phyloP scores from a whole-genome alignment of 1,140 invertebrate genomes.

The Drosophila pachea region DNA sequence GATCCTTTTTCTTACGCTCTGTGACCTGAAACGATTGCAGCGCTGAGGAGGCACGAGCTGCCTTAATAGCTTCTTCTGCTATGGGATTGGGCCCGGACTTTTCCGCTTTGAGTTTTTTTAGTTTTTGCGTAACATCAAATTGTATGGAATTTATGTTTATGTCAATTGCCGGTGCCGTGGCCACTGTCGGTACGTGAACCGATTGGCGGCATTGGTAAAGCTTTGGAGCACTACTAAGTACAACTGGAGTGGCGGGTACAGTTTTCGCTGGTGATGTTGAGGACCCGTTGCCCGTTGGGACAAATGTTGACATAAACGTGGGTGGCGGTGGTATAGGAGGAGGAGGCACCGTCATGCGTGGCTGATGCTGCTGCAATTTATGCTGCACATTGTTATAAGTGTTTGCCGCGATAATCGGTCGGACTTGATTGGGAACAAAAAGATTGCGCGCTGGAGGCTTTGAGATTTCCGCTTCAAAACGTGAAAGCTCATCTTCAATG shows the following conservation, averaged over 20 bases:
- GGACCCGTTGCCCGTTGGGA: conserved; percentile 78
- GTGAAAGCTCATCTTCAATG: conserved; percentile 92
- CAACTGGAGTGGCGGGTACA: conserved; percentile 80
- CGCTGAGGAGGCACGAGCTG: conserved; percentile 81
- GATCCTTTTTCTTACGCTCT: conserved; percentile 83
- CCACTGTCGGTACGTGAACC: conserved; percentile 78
- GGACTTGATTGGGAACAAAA: conserved; percentile 80
- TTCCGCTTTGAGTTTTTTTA: conserved; percentile 84
- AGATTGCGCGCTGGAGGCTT: conserved; percentile 74
- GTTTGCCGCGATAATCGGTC: conserved; percentile 84
- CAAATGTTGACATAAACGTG: conserved; percentile 77
- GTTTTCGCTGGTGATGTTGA: conserved; percentile 44
- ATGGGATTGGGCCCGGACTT: conserved; percentile 83
- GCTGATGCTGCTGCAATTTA: conserved; percentile 80
- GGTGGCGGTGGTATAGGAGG: conserved; percentile 80
- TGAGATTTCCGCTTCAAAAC: conserved; percentile 93
- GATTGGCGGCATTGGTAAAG: conserved; percentile 80
- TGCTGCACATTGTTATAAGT: conserved; percentile 85
- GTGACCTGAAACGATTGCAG: conserved; percentile 80
- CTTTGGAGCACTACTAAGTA: conserved; percentile 83
- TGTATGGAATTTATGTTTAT: conserved; percentile 83
- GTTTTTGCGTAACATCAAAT: conserved; percentile 83
- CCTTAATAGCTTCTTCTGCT: conserved; percentile 83
- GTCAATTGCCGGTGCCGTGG: conserved; percentile 73
- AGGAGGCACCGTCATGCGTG: conserved; percentile 79